Evolutionary conservation across 2,113 vertebrate genomes (phyloP).

Genomic region (Petaurus breviceps): DNA sequence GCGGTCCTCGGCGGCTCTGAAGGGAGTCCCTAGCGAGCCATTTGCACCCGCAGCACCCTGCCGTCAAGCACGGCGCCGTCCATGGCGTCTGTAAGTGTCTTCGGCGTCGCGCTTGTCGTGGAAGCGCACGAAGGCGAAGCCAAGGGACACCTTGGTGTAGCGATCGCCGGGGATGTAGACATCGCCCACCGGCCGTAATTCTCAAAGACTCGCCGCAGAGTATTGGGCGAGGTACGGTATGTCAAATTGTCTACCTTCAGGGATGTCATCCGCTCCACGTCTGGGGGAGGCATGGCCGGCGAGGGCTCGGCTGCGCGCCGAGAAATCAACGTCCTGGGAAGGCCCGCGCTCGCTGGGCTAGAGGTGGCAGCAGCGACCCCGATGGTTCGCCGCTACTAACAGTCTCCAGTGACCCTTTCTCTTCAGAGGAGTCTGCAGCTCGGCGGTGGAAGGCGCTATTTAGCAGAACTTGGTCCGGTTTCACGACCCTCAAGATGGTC

Average conservation of each 20-base stretch:
- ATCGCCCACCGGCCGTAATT: slow-evolving; percentile 97
- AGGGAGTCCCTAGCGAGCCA: slow-evolving; percentile 96
- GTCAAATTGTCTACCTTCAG: slow-evolving; percentile 98
- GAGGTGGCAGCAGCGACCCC: slow-evolving; percentile 14
- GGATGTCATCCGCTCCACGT: slow-evolving; percentile 97
- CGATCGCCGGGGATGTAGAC: slow-evolving; percentile 96
- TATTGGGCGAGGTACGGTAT: slow-evolving; percentile 95
- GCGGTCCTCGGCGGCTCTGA: slow-evolving; percentile 89
- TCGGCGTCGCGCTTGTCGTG: slow-evolving; percentile 96
- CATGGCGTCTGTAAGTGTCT: slow-evolving; percentile 97
- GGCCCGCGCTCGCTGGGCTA: slow-evolving; percentile 40
- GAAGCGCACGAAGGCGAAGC: slow-evolving; percentile 97
- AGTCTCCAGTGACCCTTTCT: background rate
- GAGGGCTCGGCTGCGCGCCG: slow-evolving; percentile 59
- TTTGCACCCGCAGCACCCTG: slow-evolving; percentile 93
- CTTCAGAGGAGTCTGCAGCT: background rate
- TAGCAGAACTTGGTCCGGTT: accelerated
- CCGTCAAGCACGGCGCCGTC: slow-evolving; percentile 94
- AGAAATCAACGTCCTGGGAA: slow-evolving; percentile 16
- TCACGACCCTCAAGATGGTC: accelerated
- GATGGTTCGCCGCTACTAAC: background rate
- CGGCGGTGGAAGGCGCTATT: accelerated
- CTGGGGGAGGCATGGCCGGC: slow-evolving; percentile 91
- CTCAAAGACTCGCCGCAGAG: slow-evolving; percentile 94
- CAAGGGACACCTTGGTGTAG: slow-evolving; percentile 95